A percentile compares a stretch with the other conserved stretches of the same genome.
phyloP scores from a whole-genome alignment of 2,797 vertebrate genomes.

The Cercopithecus hamlyni region DNA sequence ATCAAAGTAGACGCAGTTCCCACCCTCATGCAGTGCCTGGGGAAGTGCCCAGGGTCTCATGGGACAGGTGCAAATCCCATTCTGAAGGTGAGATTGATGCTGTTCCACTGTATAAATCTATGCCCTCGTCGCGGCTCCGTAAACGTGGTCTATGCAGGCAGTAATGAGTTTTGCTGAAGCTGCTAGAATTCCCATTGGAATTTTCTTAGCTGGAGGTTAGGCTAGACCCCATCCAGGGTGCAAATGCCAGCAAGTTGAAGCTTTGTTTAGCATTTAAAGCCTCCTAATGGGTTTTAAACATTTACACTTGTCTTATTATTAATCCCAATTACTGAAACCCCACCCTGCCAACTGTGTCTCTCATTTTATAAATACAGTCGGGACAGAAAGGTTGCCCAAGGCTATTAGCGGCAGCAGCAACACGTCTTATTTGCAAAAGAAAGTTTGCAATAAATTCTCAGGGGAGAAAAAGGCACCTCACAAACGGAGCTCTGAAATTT shows the following conservation, averaged over 20 bases:
- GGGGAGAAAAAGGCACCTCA: background rate
- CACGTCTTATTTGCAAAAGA: background rate
- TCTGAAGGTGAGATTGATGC: background rate
- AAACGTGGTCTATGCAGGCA: fast-evolving
- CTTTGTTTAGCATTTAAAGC: conserved; percentile 52
- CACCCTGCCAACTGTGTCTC: background rate
- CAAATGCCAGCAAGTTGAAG: background rate
- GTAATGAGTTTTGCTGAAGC: fast-evolving
- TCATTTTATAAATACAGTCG: conserved; percentile 50
- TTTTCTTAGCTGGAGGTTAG: background rate
- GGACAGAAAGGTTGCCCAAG: background rate
- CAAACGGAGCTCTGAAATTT: background rate
- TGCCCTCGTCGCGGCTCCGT: fast-evolving
- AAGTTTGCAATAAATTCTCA: conserved; percentile 5
- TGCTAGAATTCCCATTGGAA: background rate
- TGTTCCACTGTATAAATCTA: fast-evolving
- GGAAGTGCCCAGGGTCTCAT: fast-evolving
- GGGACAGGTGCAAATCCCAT: background rate
- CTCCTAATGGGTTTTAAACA: conserved; percentile 57
- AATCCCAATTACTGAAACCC: conserved; percentile 6
- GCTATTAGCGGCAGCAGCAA: background rate
- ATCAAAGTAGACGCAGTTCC: no score
- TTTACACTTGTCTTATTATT: conserved; percentile 60
- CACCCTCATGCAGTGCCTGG: fast-evolving
- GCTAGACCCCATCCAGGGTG: background rate